Evolutionary conservation across 2,888 invertebrate genomes (phyloP).

Genomic region (Caenorhabditis panamensis): DNA sequence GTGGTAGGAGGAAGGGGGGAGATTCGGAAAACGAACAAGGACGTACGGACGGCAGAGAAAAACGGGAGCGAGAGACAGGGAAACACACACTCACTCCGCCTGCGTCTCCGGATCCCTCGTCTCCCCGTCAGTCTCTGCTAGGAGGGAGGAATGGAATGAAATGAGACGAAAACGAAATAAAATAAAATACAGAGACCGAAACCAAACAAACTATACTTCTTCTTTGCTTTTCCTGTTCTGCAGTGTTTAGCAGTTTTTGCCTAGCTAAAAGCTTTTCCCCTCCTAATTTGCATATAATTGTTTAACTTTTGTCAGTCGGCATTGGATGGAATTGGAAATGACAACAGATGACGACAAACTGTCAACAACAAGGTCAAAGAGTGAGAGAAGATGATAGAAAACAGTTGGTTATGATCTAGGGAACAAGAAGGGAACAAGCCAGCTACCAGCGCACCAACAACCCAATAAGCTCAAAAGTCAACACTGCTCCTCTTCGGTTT

Average conservation of each 20-base stretch:
- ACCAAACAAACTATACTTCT: slow-evolving; percentile 20
- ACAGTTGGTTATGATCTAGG: too few species aligned
- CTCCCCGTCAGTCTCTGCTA: neutral
- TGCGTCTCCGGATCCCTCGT: neutral
- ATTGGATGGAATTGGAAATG: slow-evolving; percentile 8
- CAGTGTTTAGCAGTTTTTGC: neutral
- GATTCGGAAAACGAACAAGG: neutral
- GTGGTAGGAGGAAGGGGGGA: neutral
- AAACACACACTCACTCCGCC: neutral
- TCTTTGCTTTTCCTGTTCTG: neutral
- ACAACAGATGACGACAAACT: slow-evolving; percentile 2
- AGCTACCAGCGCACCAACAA: neutral
- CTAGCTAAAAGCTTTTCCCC: slow-evolving; percentile 6
- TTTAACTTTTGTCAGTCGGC: neutral
- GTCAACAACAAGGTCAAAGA: slow-evolving; percentile 6
- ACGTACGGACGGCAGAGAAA: neutral
- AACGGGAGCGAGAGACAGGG: neutral
- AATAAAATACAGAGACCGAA: slow-evolving; percentile 17
- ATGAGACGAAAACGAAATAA: too few species aligned
- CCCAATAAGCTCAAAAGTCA: neutral
- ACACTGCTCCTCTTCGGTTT: neutral
- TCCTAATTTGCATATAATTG: neutral
- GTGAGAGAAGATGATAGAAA: neutral
- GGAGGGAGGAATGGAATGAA: too few species aligned
- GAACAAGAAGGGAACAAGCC: too few species aligned